phyloP scores from a whole-genome alignment of 2,113 vertebrate genomes.

The Tyto alba region DNA sequence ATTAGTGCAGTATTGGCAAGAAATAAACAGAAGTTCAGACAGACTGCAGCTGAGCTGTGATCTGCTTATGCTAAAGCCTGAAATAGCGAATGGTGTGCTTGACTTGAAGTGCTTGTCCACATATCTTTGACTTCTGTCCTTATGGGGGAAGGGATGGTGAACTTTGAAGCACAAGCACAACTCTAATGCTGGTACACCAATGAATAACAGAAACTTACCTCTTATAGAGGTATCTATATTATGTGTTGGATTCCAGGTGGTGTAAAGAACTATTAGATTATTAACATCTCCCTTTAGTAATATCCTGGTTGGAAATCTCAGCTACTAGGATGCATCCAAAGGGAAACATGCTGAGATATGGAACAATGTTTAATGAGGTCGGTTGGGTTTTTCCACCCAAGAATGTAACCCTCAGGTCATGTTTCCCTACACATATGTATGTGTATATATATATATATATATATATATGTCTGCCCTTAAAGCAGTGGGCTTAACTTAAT shows the following conservation, averaged over 20 bases:
- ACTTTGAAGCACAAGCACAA: background rate
- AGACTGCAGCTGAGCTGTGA: constrained; percentile 1
- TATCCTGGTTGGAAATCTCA: background rate
- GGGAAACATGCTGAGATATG: accelerated
- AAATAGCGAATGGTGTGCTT: constrained; percentile 10
- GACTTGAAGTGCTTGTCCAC: background rate
- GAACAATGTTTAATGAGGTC: background rate
- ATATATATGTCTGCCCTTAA: background rate
- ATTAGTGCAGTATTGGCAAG: constrained; percentile 8
- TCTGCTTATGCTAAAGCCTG: constrained; percentile 5
- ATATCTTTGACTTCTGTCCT: background rate
- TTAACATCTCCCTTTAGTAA: background rate
- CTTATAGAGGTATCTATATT: background rate
- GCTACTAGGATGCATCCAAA: background rate
- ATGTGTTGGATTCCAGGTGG: background rate
- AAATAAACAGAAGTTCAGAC: constrained; percentile 20
- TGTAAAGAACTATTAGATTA: background rate
- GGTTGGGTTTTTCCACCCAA: background rate
- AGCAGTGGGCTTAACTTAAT: background rate
- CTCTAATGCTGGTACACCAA: background rate
- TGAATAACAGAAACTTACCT: background rate
- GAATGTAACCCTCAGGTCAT: background rate
- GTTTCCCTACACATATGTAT: accelerated
- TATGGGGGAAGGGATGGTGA: background rate
- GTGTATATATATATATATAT: accelerated